These are phyloP conservation scores for Harpagus bidentatus DNA, from an alignment of 2,113 vertebrate species.

Conservation along the genomic window DNA sequence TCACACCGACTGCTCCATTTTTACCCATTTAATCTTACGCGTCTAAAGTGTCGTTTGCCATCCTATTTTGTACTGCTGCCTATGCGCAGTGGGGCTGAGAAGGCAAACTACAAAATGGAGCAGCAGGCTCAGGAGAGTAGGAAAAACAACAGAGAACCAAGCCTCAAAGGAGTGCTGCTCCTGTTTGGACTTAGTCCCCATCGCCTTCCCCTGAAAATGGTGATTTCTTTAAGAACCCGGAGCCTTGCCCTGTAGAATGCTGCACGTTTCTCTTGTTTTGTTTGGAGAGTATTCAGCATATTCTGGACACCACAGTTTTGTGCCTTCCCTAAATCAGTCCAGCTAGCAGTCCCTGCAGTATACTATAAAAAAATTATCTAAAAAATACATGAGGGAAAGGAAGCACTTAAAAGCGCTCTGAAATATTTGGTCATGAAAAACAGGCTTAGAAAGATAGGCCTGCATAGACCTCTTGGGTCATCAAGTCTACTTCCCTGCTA, in stretches of 20 bases:
- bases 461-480: slow-evolving; percentile 3
- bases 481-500: not conserved
- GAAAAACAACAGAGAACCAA: not conserved
- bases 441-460: not conserved
- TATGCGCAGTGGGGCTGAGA: not conserved
- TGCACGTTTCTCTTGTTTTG: not conserved
- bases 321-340: not conserved
- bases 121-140: not conserved
- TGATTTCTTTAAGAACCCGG: not conserved
- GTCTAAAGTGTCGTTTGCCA: not conserved
- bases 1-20: fast-evolving
- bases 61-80: not conserved
- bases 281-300: not conserved
- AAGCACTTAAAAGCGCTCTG: not conserved
- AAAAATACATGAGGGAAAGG: slow-evolving; percentile 22
- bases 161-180: not conserved
- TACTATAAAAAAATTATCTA: not conserved
- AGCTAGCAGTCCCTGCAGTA: not conserved
- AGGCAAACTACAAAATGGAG: not conserved
- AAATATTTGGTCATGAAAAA: slow-evolving; percentile 3
- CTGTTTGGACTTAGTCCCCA: not conserved
- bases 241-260: not conserved
- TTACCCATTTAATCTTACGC: not conserved
- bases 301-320: not conserved
- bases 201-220: not conserved